phyloP scores from a whole-genome alignment of 2,113 vertebrate genomes.

The Bubo blakistoni region DNA sequence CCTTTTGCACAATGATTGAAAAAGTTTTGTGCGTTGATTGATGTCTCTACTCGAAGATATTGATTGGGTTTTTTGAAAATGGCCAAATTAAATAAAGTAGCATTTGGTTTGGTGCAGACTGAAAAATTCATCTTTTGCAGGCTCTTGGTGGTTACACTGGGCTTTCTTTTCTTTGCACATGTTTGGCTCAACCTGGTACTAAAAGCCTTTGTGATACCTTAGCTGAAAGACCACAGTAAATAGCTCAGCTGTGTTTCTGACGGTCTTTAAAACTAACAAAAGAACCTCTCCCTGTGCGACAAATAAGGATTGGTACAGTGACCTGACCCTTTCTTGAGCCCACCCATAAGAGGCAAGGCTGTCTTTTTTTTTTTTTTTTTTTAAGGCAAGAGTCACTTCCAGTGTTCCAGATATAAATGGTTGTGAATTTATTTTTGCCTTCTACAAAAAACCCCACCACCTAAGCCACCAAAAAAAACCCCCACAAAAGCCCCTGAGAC shows the following conservation, averaged over 20 bases:
- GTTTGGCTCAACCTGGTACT: not conserved
- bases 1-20: not conserved
- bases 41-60: slow-evolving; percentile 28
- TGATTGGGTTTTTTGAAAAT: slow-evolving; percentile 30
- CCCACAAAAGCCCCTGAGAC: too few relatives aligned
- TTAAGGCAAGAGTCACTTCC: not conserved
- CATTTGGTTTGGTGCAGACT: slow-evolving; percentile 1
- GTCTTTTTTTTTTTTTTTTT: too few relatives aligned
- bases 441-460: not conserved
- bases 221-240: not conserved
- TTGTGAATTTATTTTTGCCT: not conserved
- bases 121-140: slow-evolving; percentile 36
- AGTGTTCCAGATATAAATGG: not conserved
- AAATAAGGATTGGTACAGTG: not conserved
- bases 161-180: not conserved
- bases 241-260: not conserved
- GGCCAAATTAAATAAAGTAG: slow-evolving; percentile 40
- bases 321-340: not conserved
- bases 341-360: fast-evolving
- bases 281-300: not conserved
- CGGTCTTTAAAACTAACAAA: not conserved
- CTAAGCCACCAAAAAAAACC: not conserved
- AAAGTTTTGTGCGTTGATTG: slow-evolving; percentile 14
- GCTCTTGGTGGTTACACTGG: not conserved
- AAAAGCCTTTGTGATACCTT: not conserved